Conservation (phyloP, 2,797 vertebrate genomes). For the Spondyliosoma cantharus region DNA sequence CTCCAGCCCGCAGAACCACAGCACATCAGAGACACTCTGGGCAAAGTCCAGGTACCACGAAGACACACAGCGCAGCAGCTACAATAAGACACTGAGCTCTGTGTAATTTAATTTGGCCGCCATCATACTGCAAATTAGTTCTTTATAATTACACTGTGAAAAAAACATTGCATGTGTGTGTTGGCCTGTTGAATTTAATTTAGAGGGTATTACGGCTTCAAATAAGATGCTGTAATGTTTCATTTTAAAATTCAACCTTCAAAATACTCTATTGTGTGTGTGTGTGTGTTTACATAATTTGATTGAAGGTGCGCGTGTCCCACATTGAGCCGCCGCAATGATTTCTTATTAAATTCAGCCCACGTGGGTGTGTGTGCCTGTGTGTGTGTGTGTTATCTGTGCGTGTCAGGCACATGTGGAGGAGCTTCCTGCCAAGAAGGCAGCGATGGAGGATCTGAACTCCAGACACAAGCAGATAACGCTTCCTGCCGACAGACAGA, state of each 20-base stretch:
- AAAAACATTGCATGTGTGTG: slow-evolving; percentile 16
- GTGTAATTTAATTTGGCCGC: slow-evolving; percentile 36
- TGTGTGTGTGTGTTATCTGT: slow-evolving; percentile 35
- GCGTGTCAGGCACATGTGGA: slow-evolving; percentile 84
- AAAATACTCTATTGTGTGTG: slow-evolving; percentile 12
- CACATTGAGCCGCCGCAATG: slow-evolving; percentile 21
- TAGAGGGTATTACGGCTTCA: slow-evolving; percentile 16
- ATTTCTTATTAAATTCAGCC: slow-evolving; percentile 38
- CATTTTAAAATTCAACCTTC: slow-evolving; percentile 46
- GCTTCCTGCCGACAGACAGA: slow-evolving; percentile 88
- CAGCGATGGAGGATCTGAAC: slow-evolving; percentile 89
- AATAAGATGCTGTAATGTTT: slow-evolving; percentile 34
- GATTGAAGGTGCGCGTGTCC: slow-evolving; percentile 33
- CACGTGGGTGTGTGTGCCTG: slow-evolving; percentile 21
- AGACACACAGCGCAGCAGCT: background rate
- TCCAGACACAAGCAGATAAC: slow-evolving; percentile 84
- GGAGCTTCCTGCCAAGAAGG: slow-evolving; percentile 88
- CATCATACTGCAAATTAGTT: slow-evolving; percentile 24
- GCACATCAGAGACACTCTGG: slow-evolving; percentile 89
- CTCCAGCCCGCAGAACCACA: slow-evolving; percentile 88
- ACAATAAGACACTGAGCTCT: background rate
- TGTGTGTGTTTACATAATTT: slow-evolving; percentile 41
- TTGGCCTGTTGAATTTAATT: slow-evolving; percentile 36
- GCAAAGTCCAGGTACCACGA: slow-evolving; percentile 90
- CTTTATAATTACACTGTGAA: slow-evolving; percentile 30